Percentiles rank a stretch among this genome's conserved stretches.
Conservation (phyloP, 1,140 invertebrate species). For the Anthonomus grandis region DNA sequence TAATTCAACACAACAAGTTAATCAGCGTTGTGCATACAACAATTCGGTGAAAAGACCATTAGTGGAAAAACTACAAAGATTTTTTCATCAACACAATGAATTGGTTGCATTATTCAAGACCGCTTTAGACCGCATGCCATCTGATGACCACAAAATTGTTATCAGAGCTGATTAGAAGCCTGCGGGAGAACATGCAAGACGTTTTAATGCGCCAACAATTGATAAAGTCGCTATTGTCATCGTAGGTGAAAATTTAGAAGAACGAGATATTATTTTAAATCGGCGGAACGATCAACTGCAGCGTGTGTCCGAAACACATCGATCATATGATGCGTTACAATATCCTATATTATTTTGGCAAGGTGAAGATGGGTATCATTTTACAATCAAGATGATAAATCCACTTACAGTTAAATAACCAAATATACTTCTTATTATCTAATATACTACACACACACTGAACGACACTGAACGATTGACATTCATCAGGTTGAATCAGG, state of each 20-base stretch:
- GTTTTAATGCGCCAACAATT: constrained; percentile 49
- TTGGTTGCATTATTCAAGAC: constrained; percentile 42
- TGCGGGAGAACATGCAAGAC: constrained; percentile 45
- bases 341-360: constrained; percentile 53
- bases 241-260: constrained; percentile 35
- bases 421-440: too few species aligned
- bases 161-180: constrained; percentile 49
- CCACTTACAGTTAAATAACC: constrained; percentile 31
- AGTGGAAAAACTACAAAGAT: constrained; percentile 36
- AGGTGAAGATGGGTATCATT: constrained; percentile 51
- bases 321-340: constrained; percentile 52
- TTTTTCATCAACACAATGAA: constrained; percentile 39
- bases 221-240: constrained; percentile 49
- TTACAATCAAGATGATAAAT: constrained; percentile 48
- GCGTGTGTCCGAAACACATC: constrained; percentile 45
- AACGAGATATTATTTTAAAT: constrained; percentile 30
- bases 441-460: constrained; percentile 51
- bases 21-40: constrained; percentile 31
- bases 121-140: constrained; percentile 37
- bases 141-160: constrained; percentile 41
- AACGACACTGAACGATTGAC: constrained; percentile 50
- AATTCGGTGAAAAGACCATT: constrained; percentile 35
- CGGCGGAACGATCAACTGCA: constrained; percentile 36
- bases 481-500: constrained; percentile 50
- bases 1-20: constrained; percentile 30